Percentiles rank a stretch among this genome's conserved stretches.
Evolutionary conservation across 2,113 vertebrate genomes (phyloP).

Genomic region (Etia nguti): DNA sequence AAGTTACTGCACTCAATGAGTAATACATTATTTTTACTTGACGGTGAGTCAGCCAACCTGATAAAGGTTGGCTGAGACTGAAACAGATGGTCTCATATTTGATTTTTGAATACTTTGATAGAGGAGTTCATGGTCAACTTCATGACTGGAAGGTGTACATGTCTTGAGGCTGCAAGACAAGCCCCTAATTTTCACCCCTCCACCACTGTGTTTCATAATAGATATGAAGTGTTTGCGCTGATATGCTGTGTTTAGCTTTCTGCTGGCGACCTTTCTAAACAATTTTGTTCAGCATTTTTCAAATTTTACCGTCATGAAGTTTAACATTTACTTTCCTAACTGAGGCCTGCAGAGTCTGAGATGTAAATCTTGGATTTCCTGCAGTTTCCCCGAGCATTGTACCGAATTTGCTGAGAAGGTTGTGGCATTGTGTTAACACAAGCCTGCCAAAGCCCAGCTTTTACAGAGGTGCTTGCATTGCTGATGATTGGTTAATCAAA

Average conservation of each 20-base stretch:
- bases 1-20: not conserved
- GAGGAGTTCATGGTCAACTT: not conserved
- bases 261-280: not conserved
- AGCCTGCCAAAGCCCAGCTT: not conserved
- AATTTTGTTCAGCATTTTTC: not conserved
- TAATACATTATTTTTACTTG: not conserved
- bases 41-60: too few relatives aligned
- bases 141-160: not conserved
- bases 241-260: not conserved
- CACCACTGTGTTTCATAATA: not conserved
- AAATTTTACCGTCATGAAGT: not conserved
- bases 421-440: not conserved
- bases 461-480: not conserved
- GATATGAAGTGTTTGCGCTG: not conserved
- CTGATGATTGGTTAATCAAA: not conserved
- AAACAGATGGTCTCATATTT: not conserved
- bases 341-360: not conserved
- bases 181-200: not conserved
- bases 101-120: not conserved
- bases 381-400: not conserved
- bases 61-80: too few relatives aligned
- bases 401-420: fast-evolving
- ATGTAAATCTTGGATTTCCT: not conserved
- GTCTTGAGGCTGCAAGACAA: not conserved
- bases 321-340: not conserved